Conservation (phyloP, 2,797 vertebrate genomes). For the Sebastes cheni region DNA sequence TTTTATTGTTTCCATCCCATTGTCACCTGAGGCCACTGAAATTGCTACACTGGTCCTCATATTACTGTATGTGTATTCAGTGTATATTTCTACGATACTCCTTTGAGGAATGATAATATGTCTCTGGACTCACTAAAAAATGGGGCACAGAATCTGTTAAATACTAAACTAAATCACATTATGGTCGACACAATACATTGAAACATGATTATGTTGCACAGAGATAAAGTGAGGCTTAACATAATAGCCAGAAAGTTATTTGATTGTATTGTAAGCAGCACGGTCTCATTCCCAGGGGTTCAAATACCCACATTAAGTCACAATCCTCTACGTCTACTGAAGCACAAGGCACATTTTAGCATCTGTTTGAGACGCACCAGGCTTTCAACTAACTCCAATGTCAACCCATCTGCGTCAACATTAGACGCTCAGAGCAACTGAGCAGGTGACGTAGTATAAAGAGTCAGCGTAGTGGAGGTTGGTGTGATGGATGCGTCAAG, state of each 20-base stretch:
- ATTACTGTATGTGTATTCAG: not conserved
- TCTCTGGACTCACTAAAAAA: not conserved
- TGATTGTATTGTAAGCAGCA: not conserved
- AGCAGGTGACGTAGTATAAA: not conserved
- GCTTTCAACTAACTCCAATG: not conserved
- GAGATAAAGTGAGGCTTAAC: not conserved
- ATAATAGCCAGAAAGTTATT: not conserved
- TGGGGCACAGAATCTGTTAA: not conserved
- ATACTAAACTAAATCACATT: not conserved
- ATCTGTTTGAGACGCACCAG: not conserved
- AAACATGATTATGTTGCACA: not conserved
- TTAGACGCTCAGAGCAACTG: not conserved
- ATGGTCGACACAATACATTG: not conserved
- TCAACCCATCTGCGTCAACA: not conserved
- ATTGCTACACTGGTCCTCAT: not conserved
- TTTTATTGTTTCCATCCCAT: slow-evolving; percentile 6
- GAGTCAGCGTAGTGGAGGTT: too few relatives aligned
- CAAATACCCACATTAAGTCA: not conserved
- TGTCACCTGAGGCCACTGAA: not conserved
- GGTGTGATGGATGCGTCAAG: not conserved
- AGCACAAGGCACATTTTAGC: not conserved
- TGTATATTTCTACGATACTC: not conserved
- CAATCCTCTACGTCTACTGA: too few relatives aligned
- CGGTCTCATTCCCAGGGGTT: not conserved
- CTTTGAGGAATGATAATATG: not conserved